A percentile compares a stretch with the other conserved stretches of the same genome.
These are phyloP conservation scores for Tamias sibiricus DNA, from an alignment of 2,113 vertebrate species.

Conservation along the genomic window DNA sequence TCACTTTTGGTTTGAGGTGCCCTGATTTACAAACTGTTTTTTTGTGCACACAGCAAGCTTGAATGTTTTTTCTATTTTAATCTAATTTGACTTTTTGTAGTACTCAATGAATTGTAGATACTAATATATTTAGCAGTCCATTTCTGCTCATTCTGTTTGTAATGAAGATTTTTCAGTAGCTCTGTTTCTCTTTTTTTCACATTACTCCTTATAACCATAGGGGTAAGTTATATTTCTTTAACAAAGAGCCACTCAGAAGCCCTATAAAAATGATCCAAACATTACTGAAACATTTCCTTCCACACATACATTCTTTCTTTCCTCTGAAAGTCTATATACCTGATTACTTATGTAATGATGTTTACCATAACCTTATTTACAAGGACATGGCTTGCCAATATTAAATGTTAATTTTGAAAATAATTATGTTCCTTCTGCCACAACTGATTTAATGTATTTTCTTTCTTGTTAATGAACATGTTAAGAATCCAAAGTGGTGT, in stretches of 20 bases:
- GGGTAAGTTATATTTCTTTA: neutral
- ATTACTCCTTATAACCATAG: neutral
- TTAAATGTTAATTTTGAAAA: constrained; percentile 36
- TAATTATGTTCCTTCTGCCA: neutral
- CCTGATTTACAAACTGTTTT: neutral
- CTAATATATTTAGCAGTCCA: neutral
- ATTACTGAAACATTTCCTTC: neutral
- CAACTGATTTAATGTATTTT: neutral
- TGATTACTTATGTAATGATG: constrained; percentile 15
- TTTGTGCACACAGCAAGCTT: neutral
- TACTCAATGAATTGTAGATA: neutral
- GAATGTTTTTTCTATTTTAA: neutral
- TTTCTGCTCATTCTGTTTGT: neutral
- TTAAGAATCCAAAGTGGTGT: neutral
- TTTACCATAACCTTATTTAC: neutral
- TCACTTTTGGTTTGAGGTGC: neutral
- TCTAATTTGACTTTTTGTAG: neutral
- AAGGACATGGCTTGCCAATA: neutral
- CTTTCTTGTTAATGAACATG: neutral
- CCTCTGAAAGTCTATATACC: neutral
- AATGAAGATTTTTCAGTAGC: neutral
- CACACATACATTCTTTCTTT: neutral
- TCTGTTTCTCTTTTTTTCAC: neutral
- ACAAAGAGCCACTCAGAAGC: neutral
- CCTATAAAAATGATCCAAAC: neutral